Evolutionary conservation across 2,888 invertebrate genomes (phyloP).

Genomic region (Homarus gammarus): DNA sequence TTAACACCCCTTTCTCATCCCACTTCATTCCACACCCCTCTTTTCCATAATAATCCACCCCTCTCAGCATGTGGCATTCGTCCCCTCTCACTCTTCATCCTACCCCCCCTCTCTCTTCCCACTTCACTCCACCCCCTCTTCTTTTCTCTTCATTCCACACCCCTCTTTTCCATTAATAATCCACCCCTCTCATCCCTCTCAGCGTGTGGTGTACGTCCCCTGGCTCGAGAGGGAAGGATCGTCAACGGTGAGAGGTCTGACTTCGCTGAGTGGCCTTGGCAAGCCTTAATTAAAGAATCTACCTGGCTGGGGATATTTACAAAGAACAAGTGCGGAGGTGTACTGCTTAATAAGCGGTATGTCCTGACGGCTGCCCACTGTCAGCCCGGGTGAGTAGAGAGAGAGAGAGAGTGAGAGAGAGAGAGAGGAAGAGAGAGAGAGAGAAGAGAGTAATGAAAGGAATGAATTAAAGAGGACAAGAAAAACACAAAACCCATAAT

Average conservation of each 20-base stretch:
- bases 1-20: too few species aligned
- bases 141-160: too few species aligned
- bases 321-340: constrained; percentile 96
- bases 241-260: constrained; percentile 92
- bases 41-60: background rate
- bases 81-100: too few species aligned
- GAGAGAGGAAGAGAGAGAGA: too few species aligned
- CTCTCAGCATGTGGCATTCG: background rate
- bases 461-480: background rate
- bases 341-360: constrained; percentile 91
- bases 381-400: constrained; percentile 92
- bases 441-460: too few species aligned
- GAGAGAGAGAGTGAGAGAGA: too few species aligned
- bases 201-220: constrained; percentile 93
- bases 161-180: too few species aligned
- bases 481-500: background rate
- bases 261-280: constrained; percentile 96
- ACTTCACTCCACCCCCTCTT: too few species aligned
- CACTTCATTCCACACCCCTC: too few species aligned
- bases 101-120: too few species aligned
- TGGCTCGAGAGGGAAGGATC: constrained; percentile 86
- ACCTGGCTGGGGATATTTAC: constrained; percentile 96
- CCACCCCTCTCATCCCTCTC: too few species aligned
- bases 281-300: constrained; percentile 92
- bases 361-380: constrained; percentile 97